phyloP scores from a whole-genome alignment of 2,888 invertebrate genomes.

The Acanthopleura granulata region DNA sequence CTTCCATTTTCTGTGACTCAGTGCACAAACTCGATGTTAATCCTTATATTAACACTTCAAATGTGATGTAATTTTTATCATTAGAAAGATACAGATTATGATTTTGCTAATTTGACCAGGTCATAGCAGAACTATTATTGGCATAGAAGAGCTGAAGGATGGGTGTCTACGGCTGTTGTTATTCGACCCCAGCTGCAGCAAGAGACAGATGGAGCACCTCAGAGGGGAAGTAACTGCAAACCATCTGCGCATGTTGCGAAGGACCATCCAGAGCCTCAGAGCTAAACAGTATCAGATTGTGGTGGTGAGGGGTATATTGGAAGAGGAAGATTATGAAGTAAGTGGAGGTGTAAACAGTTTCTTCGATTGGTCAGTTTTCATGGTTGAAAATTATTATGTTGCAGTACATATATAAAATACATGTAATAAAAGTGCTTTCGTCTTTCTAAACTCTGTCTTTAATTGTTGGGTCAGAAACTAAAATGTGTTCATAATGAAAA shows the following conservation, averaged over 20 bases:
- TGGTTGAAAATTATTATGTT: no score
- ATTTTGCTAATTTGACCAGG: constrained; percentile 35
- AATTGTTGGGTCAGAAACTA: no score
- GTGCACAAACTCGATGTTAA: no score
- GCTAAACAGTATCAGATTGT: constrained; percentile 90
- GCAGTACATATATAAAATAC: no score
- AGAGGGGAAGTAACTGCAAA: constrained; percentile 74
- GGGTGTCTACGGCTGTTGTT: constrained; percentile 79
- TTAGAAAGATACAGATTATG: no score
- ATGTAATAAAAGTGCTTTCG: no score
- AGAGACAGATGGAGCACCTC: constrained; percentile 82
- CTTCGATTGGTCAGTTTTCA: no score
- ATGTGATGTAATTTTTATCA: no score
- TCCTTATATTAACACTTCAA: no score
- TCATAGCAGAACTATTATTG: constrained; percentile 90
- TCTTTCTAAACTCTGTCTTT: no score
- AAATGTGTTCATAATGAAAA: no score
- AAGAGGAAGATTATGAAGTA: constrained; percentile 75
- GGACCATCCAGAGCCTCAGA: constrained; percentile 82
- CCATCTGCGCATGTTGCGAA: constrained; percentile 79
- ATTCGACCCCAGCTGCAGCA: constrained; percentile 82
- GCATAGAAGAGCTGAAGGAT: constrained; percentile 83
- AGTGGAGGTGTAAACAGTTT: neutral
- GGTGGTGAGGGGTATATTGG: constrained; percentile 81
- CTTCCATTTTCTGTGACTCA: no score